Conservation (phyloP, 2,888 invertebrate genomes). For the Hyles lineata region DNA sequence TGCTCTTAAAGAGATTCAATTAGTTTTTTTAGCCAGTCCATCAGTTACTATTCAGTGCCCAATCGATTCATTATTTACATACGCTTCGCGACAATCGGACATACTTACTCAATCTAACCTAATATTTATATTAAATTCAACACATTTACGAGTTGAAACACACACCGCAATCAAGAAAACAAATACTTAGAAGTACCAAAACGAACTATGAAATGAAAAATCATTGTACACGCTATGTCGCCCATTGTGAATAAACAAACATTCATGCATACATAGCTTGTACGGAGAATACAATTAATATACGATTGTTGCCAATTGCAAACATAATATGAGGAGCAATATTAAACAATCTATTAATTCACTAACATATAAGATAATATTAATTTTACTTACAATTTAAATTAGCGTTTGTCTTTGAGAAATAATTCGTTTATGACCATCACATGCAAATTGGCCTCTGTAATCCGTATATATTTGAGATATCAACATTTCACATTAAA, state of each 20-base stretch:
- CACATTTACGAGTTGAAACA: conserved; percentile 35
- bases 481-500: conserved; percentile 14
- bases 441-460: not conserved
- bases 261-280: not conserved
- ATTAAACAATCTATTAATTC: not conserved
- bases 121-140: conserved; percentile 24
- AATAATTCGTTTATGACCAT: not conserved
- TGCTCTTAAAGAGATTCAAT: conserved; percentile 79
- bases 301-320: not conserved
- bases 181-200: conserved; percentile 9
- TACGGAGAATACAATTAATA: not conserved
- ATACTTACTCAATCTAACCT: conserved; percentile 39
- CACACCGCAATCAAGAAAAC: conserved; percentile 34
- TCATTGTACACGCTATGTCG: not conserved
- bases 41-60: conserved; percentile 71
- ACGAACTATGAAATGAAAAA: not conserved
- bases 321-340: not conserved
- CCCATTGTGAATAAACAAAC: not conserved
- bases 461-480: conserved; percentile 2
- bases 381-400: not conserved
- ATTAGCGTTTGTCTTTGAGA: not conserved
- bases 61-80: conserved; percentile 59
- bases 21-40: conserved; percentile 72
- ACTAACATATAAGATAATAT: conserved; percentile 1
- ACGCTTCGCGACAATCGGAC: conserved; percentile 71